Percentiles rank a stretch among this genome's conserved stretches.
These are phyloP conservation scores for Dromius quadrimaculatus DNA, from an alignment of 2,888 invertebrate species.

Conservation along the genomic window DNA sequence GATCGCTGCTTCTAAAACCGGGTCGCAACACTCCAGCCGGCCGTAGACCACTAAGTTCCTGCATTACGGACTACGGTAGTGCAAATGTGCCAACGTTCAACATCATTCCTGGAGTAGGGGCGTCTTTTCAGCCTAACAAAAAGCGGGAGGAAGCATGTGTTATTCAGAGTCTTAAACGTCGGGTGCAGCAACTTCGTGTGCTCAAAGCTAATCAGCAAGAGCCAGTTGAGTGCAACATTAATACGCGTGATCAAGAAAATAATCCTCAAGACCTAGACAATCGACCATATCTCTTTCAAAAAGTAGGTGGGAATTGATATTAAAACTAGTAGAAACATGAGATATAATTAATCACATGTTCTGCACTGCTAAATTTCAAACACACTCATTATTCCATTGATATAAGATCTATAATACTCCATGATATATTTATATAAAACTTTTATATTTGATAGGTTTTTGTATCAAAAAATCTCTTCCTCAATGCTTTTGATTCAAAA, in stretches of 20 bases:
- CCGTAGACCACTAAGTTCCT: slow-evolving; percentile 29
- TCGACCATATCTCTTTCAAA: slow-evolving; percentile 72
- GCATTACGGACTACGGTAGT: slow-evolving; percentile 18
- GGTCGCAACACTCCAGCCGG: slow-evolving; percentile 3
- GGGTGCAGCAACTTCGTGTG: slow-evolving; percentile 72
- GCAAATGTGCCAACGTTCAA: slow-evolving; percentile 32
- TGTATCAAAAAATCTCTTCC: too few species aligned
- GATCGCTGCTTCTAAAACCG: background rate
- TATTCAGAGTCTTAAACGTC: slow-evolving; percentile 77
- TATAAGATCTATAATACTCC: too few species aligned
- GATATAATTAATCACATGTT: too few species aligned
- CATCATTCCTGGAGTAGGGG: slow-evolving; percentile 32
- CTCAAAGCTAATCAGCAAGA: slow-evolving; percentile 67
- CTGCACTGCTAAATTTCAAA: too few species aligned
- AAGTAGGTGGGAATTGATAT: too few species aligned
- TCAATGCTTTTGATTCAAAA: too few species aligned
- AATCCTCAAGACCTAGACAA: slow-evolving; percentile 72
- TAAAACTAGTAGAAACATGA: too few species aligned
- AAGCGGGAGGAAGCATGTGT: slow-evolving; percentile 77
- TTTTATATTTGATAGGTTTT: too few species aligned
- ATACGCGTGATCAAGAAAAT: slow-evolving; percentile 53
- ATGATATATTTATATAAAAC: too few species aligned
- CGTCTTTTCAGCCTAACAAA: slow-evolving; percentile 70
- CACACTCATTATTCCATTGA: too few species aligned
- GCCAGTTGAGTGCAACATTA: slow-evolving; percentile 61